Conservation (phyloP, 2,113 vertebrate genomes). For the Notothenia rossii region DNA sequence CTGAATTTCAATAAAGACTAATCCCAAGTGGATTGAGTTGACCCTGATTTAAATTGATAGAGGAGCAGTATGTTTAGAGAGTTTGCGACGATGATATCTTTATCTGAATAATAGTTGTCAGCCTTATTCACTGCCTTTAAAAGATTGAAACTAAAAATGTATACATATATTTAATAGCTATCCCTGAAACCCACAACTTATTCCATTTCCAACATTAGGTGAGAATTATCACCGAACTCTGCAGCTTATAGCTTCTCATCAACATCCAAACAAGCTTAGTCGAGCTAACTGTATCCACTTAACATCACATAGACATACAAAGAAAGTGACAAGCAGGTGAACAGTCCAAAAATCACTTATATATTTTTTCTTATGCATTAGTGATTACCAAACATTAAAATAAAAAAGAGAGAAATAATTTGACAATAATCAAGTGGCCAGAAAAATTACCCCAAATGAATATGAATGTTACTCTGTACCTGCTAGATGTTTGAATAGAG, state of each 20-base stretch:
- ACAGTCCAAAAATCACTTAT: neutral
- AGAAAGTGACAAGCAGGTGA: neutral
- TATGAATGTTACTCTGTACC: neutral
- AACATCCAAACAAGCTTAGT: neutral
- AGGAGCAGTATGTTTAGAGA: constrained; percentile 9
- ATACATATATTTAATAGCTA: neutral
- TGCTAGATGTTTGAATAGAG: neutral
- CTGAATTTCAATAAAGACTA: constrained; percentile 37
- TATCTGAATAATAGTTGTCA: neutral
- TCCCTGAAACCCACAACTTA: neutral
- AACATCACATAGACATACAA: neutral
- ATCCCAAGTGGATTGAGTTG: constrained; percentile 38
- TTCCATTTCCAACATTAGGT: neutral
- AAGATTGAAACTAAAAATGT: neutral
- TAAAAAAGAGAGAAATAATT: neutral
- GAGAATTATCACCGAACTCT: neutral
- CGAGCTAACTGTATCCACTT: neutral
- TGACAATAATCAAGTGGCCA: neutral
- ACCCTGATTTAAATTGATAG: constrained; percentile 39
- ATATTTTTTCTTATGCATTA: neutral
- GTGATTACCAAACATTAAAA: too few species aligned
- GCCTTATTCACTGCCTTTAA: neutral
- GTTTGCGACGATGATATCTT: neutral
- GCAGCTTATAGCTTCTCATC: neutral
- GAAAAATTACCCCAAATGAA: neutral